Conservation (phyloP, 2,797 vertebrate species). For the Sebastes matsubarae region DNA sequence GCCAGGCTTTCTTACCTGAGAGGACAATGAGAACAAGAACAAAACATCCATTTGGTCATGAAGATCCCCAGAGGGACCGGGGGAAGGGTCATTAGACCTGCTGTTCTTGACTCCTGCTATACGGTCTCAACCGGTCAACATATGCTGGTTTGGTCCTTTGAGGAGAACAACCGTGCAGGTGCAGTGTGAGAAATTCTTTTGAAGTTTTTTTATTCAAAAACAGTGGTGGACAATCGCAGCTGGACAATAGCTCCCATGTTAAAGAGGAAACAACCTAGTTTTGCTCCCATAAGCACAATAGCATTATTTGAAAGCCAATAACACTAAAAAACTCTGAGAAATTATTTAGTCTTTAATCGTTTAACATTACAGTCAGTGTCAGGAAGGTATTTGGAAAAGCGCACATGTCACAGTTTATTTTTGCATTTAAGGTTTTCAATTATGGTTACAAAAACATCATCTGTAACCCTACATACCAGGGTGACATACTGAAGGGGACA, state of each 20-base stretch:
- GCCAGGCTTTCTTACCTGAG: conserved; percentile 35
- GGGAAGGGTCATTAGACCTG: conserved; percentile 25
- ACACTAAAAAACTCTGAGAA: not conserved
- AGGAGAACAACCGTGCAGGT: not conserved
- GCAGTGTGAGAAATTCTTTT: not conserved
- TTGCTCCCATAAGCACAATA: not conserved
- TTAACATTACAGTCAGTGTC: not conserved
- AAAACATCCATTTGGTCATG: conserved; percentile 54
- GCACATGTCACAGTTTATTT: not conserved
- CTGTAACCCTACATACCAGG: conserved; percentile 25
- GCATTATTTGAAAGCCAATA: not conserved
- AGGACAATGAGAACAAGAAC: conserved; percentile 50
- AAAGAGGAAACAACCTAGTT: not conserved
- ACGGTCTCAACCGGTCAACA: not conserved
- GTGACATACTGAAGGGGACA: not conserved
- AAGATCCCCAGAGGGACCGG: conserved; percentile 12
- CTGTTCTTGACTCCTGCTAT: conserved; percentile 9
- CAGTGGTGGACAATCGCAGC: not conserved
- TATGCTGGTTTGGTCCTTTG: not conserved
- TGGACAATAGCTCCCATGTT: not conserved
- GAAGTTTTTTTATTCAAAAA: too few species aligned
- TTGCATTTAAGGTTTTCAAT: conserved; percentile 3
- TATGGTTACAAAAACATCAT: conserved; percentile 17
- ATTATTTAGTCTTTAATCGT: not conserved
- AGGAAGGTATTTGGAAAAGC: not conserved